phyloP scores from a whole-genome alignment of 2,113 vertebrate species.

The Cariama cristata region DNA sequence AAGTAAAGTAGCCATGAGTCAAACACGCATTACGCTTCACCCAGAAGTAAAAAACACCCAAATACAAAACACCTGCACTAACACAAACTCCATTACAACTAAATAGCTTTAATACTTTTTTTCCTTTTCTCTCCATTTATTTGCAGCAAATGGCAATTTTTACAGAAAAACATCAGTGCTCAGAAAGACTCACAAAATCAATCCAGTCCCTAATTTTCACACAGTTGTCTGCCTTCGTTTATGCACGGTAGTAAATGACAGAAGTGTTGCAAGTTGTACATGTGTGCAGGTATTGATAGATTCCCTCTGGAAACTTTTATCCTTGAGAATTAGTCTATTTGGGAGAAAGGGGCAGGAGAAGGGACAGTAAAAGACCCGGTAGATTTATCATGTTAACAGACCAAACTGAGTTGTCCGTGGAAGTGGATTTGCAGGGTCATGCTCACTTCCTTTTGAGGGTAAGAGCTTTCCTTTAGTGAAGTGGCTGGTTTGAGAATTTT shows the following conservation, averaged over 20 bases:
- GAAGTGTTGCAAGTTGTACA: neutral
- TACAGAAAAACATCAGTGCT: neutral
- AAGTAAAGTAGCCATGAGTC: neutral
- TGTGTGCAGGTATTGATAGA: neutral
- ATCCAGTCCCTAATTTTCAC: neutral
- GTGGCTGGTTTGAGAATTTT: neutral
- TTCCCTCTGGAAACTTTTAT: neutral
- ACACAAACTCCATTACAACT: neutral
- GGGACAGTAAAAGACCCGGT: neutral
- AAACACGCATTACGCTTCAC: neutral
- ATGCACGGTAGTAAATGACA: neutral
- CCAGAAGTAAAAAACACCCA: neutral
- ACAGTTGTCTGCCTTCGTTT: neutral
- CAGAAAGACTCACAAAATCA: neutral
- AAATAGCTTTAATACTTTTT: neutral
- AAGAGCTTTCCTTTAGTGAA: neutral
- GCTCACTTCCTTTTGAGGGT: rapidly evolving
- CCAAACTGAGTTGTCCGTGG: neutral
- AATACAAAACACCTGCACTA: neutral
- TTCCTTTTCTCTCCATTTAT: neutral
- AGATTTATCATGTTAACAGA: neutral
- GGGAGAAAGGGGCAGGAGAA: neutral
- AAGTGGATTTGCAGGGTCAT: neutral
- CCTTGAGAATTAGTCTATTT: neutral
- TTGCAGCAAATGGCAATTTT: neutral